A percentile compares a stretch with the other conserved stretches of the same genome.
phyloP scores from a whole-genome alignment of 2,113 vertebrate species.

The Entelurus aequoreus region DNA sequence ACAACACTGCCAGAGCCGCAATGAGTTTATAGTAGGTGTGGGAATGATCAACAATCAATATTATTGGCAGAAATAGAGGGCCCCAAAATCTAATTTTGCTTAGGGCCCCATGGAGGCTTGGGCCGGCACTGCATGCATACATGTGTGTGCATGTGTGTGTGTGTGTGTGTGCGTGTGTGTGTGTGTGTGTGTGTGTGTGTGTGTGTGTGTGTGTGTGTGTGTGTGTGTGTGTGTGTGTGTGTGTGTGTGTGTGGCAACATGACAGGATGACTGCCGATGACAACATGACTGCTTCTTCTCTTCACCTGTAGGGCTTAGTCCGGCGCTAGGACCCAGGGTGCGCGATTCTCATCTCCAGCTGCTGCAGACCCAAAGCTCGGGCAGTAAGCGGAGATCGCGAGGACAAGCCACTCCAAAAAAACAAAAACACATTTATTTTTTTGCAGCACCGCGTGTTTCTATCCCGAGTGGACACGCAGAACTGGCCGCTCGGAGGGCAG shows the following conservation, averaged over 20 bases:
- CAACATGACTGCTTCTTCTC: slow-evolving; percentile 39
- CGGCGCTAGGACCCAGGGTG: slow-evolving; percentile 81
- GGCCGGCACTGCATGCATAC: no score
- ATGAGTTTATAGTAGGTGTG: no score
- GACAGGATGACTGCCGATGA: not conserved
- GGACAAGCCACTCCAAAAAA: slow-evolving; percentile 71
- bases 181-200: no score
- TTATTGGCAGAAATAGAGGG: no score
- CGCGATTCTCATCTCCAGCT: slow-evolving; percentile 81
- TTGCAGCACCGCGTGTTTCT: slow-evolving; percentile 52
- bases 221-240: no score
- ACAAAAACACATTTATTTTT: slow-evolving; percentile 1
- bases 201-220: no score
- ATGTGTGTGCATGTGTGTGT: no score
- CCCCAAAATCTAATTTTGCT: no score
- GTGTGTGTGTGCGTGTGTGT: no score
- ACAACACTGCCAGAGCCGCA: no score
- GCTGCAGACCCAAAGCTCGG: slow-evolving; percentile 76
- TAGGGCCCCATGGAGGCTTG: no score
- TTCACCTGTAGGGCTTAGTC: slow-evolving; percentile 73
- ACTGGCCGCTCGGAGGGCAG: slow-evolving; percentile 11
- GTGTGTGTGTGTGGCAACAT: not conserved
- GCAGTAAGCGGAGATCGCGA: slow-evolving; percentile 80
- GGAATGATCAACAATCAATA: no score
- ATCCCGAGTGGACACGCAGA: slow-evolving; percentile 56